Percentiles rank a stretch among this genome's conserved stretches.
Conservation (phyloP, 2,113 vertebrate genomes). For the Sinosuthora webbiana region DNA sequence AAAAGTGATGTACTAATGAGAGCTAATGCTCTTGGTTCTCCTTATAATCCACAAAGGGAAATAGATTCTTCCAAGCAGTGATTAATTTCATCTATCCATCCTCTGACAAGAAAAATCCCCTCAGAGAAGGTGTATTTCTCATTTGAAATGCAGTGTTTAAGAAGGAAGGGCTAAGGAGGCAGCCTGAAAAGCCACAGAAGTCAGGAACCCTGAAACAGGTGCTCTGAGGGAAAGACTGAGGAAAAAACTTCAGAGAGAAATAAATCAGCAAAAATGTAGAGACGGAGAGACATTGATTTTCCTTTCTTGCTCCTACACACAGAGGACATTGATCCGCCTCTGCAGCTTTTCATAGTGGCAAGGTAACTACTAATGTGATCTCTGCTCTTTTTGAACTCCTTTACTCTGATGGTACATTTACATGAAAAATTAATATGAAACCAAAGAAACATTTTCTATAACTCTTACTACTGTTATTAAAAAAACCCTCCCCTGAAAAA, state of each 20-base stretch:
- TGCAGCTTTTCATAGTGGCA: neutral
- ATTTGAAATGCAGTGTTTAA: neutral
- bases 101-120: neutral
- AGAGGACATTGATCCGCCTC: neutral
- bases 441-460: neutral
- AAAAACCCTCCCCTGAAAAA: neutral
- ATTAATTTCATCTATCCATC: neutral
- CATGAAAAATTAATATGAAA: neutral
- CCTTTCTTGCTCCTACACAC: neutral
- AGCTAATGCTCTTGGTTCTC: rapidly evolving
- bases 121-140: neutral
- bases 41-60: neutral
- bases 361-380: neutral
- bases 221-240: neutral
- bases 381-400: neutral
- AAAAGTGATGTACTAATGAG: neutral
- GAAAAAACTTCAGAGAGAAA: neutral
- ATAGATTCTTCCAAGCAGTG: neutral
- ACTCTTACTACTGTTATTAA: neutral
- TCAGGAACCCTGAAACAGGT: neutral
- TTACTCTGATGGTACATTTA: neutral
- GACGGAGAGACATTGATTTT: neutral
- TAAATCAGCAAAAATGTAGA: neutral
- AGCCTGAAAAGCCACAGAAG: neutral
- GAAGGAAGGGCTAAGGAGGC: neutral